Evolutionary conservation across 2,113 vertebrate genomes (phyloP).

Genomic region (Agapornis roseicollis): DNA sequence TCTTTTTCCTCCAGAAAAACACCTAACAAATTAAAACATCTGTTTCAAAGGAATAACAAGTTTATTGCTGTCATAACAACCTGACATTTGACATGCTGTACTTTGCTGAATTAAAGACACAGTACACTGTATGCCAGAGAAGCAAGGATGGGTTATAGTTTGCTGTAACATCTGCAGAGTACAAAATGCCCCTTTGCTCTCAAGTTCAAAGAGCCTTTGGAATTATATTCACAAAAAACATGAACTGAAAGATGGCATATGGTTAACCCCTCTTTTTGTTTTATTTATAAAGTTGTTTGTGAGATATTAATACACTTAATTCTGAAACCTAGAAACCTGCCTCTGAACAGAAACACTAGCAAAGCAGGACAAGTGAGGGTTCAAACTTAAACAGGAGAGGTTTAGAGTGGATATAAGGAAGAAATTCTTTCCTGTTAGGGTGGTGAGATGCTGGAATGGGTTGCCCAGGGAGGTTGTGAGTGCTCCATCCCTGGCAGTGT

Average conservation of each 20-base stretch:
- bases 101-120: constrained; percentile 32
- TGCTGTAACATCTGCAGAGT: constrained; percentile 37
- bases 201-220: constrained; percentile 62
- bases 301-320: constrained; percentile 52
- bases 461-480: no score
- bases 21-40: constrained; percentile 54
- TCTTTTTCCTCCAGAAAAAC: neutral
- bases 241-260: constrained; percentile 35
- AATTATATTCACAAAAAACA: constrained; percentile 43
- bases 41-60: constrained; percentile 53
- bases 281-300: constrained; percentile 71
- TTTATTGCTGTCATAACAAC: constrained; percentile 64
- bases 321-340: constrained; percentile 34
- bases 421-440: no score
- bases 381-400: no score
- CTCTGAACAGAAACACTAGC: constrained; percentile 4
- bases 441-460: no score
- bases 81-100: constrained; percentile 21
- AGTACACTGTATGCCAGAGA: neutral
- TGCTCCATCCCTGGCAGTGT: no score
- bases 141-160: constrained; percentile 25
- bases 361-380: neutral
- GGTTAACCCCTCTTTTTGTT: constrained; percentile 56
- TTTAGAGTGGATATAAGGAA: no score
- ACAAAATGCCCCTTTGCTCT: constrained; percentile 38